Evolutionary conservation across 2,797 vertebrate genomes (phyloP), one percentile per base, ranked within the genome.

Genomic region (Erethizon dorsatum): DNA sequence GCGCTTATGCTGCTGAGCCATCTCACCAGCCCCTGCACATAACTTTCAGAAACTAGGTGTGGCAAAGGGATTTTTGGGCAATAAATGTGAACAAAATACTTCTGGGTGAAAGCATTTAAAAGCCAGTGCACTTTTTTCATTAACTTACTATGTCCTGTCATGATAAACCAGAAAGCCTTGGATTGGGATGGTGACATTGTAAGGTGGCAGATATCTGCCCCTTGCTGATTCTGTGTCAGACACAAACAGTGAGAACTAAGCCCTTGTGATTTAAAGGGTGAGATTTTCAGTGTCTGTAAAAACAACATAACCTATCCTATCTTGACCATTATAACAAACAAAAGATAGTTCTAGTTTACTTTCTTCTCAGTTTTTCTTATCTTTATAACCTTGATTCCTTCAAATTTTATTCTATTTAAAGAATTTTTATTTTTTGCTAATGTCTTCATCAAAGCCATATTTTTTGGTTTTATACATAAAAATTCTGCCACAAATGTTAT

Each of bases 361-460:
- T 71, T 71, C 91, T 31, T 28, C 11, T 5, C 61, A 52, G 28
- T 2, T 78, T 59, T 89, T 84, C 11, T 61, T 92, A 1, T 87
- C 18, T 79, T 79, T 84, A 82, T 86, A 89, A 71, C 1, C 14
- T 24, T 37, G n/a, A 79, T 33, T n/a, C 6, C 11, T 85, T 93
- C 45, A 84, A 88, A 96, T 52, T 96, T 84, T 1, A 59, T 82
- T 91, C 17, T 80, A 57, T 57, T 79, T 45, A 80, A 57, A 63
- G 31, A 52, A 57, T 47, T 82, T 94, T 86, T 71, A 28, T 69
- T 79, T 89, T 90, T 69, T 63, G 45, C 31, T 87, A 28, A 88
- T 71, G 18, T 50, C 11, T 94, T 73, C 31, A 8, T 79, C 15
- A 26, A 45, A 92, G n/a, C 6, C 45, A 83, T 33, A 8, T 71